Evolutionary conservation across 2,888 invertebrate species (phyloP), one percentile per base, ranked within the genome.

Genomic region (Calameuta pallipes): DNA sequence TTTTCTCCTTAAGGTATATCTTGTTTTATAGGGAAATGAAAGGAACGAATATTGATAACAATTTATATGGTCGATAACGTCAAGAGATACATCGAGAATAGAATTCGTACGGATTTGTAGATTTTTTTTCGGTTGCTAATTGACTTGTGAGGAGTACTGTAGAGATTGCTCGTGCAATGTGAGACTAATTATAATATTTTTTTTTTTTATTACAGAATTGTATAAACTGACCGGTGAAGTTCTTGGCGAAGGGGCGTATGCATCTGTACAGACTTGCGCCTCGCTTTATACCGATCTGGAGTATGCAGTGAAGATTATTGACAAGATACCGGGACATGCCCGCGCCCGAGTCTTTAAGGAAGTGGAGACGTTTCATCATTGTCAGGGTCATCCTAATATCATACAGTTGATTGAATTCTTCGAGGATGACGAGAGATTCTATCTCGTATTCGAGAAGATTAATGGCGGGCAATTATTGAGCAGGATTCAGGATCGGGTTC

Each of bases 281-380:
- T 97, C 97, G 92, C 95, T 96, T 89, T 96, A 96, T 93, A 98
- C 97, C 83, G 96, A 97, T 86, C 94, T 96, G 92, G 98, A 99
- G 93, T 99, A 96, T 92, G 99, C 99, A 81, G 99, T 99, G 84
- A 99, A 99, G 94, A 96, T 98, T 89, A 98, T 98, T 90, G 97
- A 98, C 92, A 98, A 98, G 92, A 96, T 97, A 90, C 97, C 97
- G 85, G 97, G 97, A 84, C 98, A 98, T 93, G 97, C 97, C 89
- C 95, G 99, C 87, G 96, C 96, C 89, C 95, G 99, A 90, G 97
- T 99, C 88, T 98, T 99, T 94, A 97, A 98, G 88, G 99, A 99
- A 93, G 98, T 99, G 90, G 99, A 99, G 94, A 99, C 98, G 85
- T 99, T 99, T 94, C 98, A 98, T 93, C 97, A 98, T 93, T 99